A percentile compares a stretch with the other conserved stretches of the same genome.
phyloP scores from a whole-genome alignment of 2,888 invertebrate species.

The Auanema freiburgensis region DNA sequence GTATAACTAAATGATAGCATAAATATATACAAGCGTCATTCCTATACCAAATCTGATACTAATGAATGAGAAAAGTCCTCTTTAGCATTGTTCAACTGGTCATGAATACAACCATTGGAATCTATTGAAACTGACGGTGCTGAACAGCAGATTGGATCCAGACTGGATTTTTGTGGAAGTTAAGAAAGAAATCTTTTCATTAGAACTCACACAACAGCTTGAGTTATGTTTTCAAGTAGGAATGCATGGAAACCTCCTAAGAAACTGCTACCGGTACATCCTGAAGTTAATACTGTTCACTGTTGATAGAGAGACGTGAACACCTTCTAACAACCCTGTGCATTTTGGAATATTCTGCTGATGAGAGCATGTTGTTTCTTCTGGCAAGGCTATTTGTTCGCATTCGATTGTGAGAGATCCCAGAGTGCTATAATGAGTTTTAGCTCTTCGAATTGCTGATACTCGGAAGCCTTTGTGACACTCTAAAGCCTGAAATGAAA shows the following conservation, averaged over 20 bases:
- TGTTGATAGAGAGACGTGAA: not conserved
- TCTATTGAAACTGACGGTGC: conserved; percentile 53
- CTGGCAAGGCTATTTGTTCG: conserved; percentile 39
- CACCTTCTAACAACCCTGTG: conserved; percentile 35
- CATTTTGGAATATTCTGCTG: conserved; percentile 47
- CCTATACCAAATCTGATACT: conserved; percentile 39
- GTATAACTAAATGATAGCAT: conserved; percentile 24
- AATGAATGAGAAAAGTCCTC: conserved; percentile 45
- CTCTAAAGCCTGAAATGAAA: conserved; percentile 33
- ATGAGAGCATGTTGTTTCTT: conserved; percentile 37
- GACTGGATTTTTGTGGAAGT: conserved; percentile 27
- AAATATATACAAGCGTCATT: not conserved
- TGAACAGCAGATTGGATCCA: conserved; percentile 62
- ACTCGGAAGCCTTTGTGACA: conserved; percentile 47
- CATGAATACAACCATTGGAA: conserved; percentile 50
- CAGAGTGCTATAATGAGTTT: conserved; percentile 34
- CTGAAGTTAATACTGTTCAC: conserved; percentile 24
- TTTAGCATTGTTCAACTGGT: conserved; percentile 52
- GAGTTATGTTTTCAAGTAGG: conserved; percentile 55
- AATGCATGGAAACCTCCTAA: conserved; percentile 61
- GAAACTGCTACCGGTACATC: conserved; percentile 58
- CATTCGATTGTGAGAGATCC: conserved; percentile 48
- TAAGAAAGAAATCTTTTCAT: not conserved
- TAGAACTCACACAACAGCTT: conserved; percentile 51
- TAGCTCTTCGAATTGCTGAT: conserved; percentile 36